phyloP scores from a whole-genome alignment of 1,140 invertebrate species.

The Tetramorium simillimum region DNA sequence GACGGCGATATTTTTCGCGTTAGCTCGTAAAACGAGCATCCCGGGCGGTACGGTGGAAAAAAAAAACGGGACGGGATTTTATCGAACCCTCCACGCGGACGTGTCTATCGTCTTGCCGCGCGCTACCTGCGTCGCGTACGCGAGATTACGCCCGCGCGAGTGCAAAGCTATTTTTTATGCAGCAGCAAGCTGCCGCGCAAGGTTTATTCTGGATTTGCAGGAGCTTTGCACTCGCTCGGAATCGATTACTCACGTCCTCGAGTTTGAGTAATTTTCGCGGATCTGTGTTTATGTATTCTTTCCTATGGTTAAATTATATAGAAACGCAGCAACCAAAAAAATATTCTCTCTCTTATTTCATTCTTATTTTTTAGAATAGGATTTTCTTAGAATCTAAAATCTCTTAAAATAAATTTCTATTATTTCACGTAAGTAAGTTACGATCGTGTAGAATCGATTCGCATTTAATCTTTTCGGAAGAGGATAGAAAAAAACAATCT shows the following conservation, averaged over 20 bases:
- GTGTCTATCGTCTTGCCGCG: constrained; percentile 36
- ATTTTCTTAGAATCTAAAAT: background rate
- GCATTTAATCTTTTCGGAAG: background rate
- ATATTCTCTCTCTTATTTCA: background rate
- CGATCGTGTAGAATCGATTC: background rate
- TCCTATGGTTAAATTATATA: background rate
- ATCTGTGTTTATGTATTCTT: constrained; percentile 19
- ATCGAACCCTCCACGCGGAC: constrained; percentile 40
- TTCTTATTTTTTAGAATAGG: background rate
- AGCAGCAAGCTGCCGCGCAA: constrained; percentile 23
- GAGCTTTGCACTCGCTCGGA: constrained; percentile 13
- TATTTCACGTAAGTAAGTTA: background rate
- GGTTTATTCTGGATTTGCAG: constrained; percentile 39
- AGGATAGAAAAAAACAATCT: background rate
- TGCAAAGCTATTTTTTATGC: constrained; percentile 45
- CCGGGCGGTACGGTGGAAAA: background rate
- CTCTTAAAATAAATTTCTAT: background rate
- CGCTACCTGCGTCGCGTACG: constrained; percentile 2
- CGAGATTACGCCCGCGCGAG: constrained; percentile 21
- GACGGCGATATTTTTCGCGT: constrained; percentile 44
- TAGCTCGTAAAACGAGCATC: constrained; percentile 36
- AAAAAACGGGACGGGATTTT: constrained; percentile 28
- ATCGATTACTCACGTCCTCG: constrained; percentile 5
- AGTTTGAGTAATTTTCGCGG: background rate
- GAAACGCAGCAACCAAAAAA: background rate